Percentiles rank a stretch among this genome's conserved stretches.
Evolutionary conservation across 2,888 invertebrate genomes (phyloP).

Genomic region (Eupithecia subumbrata): DNA sequence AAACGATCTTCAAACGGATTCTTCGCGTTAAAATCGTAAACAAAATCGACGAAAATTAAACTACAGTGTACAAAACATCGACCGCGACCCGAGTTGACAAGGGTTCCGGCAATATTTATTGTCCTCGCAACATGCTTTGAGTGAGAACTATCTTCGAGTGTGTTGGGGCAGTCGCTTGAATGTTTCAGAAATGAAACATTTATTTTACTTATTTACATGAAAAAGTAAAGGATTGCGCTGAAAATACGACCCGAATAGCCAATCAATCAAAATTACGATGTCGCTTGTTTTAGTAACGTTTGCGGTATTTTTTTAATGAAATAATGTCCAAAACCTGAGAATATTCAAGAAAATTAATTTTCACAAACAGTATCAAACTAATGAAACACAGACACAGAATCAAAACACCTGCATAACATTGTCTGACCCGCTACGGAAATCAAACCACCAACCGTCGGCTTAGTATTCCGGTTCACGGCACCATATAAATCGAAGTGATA

Average conservation of each 20-base stretch:
- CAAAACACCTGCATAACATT: neutral
- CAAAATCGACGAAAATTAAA: neutral
- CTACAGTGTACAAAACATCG: neutral
- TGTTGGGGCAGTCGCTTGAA: constrained; percentile 2
- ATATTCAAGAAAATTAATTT: no score
- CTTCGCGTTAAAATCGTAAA: neutral
- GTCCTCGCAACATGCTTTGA: neutral
- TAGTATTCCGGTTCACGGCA: neutral
- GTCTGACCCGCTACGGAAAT: no score
- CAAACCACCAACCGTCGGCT: no score
- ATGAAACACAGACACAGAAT: no score
- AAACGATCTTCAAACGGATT: neutral
- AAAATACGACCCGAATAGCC: neutral
- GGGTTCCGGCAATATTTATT: constrained; percentile 9
- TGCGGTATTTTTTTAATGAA: no score
- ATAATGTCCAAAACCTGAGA: no score
- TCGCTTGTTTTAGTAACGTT: no score
- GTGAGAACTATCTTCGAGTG: neutral
- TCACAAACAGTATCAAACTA: no score
- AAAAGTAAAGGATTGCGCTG: constrained; percentile 6
- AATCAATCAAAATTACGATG: no score
- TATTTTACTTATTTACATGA: neutral
- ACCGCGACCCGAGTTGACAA: neutral
- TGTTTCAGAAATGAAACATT: constrained; percentile 4
- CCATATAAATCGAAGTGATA: no score